Evolutionary conservation across 2,797 vertebrate genomes (phyloP), one percentile per base, ranked within the genome.

Genomic region (Erithacus rubecula): DNA sequence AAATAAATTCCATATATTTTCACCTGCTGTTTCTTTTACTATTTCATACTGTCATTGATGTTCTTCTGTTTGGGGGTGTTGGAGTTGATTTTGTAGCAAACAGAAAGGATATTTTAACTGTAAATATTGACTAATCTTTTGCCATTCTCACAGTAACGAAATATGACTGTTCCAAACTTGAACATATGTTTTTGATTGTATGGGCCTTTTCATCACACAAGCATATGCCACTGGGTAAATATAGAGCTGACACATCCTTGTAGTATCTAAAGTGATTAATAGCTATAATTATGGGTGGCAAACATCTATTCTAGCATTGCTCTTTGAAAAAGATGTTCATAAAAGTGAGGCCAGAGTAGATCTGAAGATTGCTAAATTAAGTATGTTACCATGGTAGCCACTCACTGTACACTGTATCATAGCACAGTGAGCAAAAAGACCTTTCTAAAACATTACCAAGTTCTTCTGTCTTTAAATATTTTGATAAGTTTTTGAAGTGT

Each of bases 191-290:
- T 75, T 69, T 63, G 49, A 55, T 63, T 69, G 64, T 51, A 76
- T 29, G 32, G 43, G 55, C 43, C 70, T 76, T 82, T 68, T 55
- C 62, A 77, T 56, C 37, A 63, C 36, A 89, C 12, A 76, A 69
- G 17, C 1, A 11, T 36, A 27, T 74, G 46, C 52, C 43, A 17
- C 14, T 46, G 67, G 49, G 75, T 79, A 90, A 92, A 88, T 34
- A 59, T 5, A 79, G 30, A 90, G 56, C 67, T 87, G 41, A 83
- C 26, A 79, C 49, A 89, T 78, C 63, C 37, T 76, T 62, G 8
- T 85, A 83, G 68, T 88, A 90, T 47, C 43, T 85, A 9, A 90
- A 78, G 63, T 68, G 79, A 93, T 83, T 94, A 91, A 85, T 60
- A 91, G 71, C 62, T 88, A 43, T 70, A 91, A 95, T 78, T 89